Base-by-base conservation (phyloP, 2,797 vertebrate species). In the Nasua narica region DNA sequence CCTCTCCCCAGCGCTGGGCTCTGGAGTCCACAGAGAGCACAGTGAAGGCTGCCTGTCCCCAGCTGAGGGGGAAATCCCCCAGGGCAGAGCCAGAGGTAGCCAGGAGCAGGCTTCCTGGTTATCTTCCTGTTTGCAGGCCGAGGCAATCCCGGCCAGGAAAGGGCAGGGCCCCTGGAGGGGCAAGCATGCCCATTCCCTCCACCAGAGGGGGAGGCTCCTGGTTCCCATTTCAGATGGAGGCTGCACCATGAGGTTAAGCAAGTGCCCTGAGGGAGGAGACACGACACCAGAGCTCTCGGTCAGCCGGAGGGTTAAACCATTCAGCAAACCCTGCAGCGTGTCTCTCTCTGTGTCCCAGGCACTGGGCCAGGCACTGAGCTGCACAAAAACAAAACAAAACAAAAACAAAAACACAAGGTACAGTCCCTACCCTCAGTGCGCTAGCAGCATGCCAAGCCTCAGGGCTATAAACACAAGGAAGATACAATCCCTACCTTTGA, bases 341-440 rank as follows among this genome's bases (percentile, higher is more conserved):
- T 32, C 40, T 43, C 18, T 16, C 18, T 16, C n/a, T 21, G 27
- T 43, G 25, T 8, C 6, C 43, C 37, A 19, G 43, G 65, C 15
- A 23, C 50, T 19, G 43, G 37, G 7, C 35, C 54, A 35, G 58
- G 58, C 7, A 3, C 60, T 12, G 10, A 15, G 8, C 25, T 35
- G 40, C 19, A 5, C 3, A 5, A 18, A n/a, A n/a, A n/a, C n/a
- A n/a, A n/a, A n/a, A n/a, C n/a, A n/a, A n/a, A n/a, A n/a, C n/a
- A n/a, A n/a, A n/a, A n/a, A n/a, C n/a, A n/a, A n/a, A n/a, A n/a
- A n/a, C n/a, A 21, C 19, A 50, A 72, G 48, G 32, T 4, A 1
- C 0, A 6, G 27, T 54, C n/a, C 32, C 48, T 40, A 12, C 21
- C n/a, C 40, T 56, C 0, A 3, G 1, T 4, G 13, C 3, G 3